Percentiles rank a stretch among this genome's conserved stretches.
phyloP scores from a whole-genome alignment of 2,888 invertebrate species.

The Dilophus febrilis region DNA sequence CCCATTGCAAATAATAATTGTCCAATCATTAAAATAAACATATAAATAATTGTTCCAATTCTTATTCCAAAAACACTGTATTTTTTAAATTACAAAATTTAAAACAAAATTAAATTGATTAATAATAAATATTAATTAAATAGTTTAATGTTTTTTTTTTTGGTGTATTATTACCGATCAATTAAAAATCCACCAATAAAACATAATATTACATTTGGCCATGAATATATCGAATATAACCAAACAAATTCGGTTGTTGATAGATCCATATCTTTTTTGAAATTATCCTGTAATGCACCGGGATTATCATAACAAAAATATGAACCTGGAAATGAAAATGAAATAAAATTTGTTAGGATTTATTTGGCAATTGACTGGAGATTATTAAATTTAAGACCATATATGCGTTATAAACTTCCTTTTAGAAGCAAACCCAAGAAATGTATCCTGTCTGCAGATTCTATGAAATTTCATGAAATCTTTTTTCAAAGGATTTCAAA shows the following conservation, averaged over 20 bases:
- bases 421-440: too few relatives aligned
- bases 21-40: constrained; percentile 69
- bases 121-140: neutral
- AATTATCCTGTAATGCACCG: constrained; percentile 77
- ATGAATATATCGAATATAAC: constrained; percentile 88
- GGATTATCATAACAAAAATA: constrained; percentile 98
- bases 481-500: too few relatives aligned
- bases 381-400: too few relatives aligned
- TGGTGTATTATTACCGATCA: constrained; percentile 49
- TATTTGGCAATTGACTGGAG: too few relatives aligned
- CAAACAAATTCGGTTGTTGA: constrained; percentile 68
- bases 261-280: constrained; percentile 62
- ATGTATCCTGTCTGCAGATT: too few relatives aligned
- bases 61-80: constrained; percentile 82
- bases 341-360: too few relatives aligned
- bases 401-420: too few relatives aligned
- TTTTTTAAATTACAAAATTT: constrained; percentile 1
- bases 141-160: too few relatives aligned
- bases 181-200: constrained; percentile 93
- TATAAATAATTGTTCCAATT: constrained; percentile 80
- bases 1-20: constrained; percentile 81
- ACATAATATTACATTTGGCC: constrained; percentile 93
- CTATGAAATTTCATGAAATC: too few relatives aligned
- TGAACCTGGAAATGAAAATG: constrained; percentile 50
- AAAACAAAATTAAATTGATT: constrained; percentile 2